A percentile compares a stretch with the other conserved stretches of the same genome.
phyloP scores from a whole-genome alignment of 2,888 invertebrate genomes.

The Cheilosia grossa region DNA sequence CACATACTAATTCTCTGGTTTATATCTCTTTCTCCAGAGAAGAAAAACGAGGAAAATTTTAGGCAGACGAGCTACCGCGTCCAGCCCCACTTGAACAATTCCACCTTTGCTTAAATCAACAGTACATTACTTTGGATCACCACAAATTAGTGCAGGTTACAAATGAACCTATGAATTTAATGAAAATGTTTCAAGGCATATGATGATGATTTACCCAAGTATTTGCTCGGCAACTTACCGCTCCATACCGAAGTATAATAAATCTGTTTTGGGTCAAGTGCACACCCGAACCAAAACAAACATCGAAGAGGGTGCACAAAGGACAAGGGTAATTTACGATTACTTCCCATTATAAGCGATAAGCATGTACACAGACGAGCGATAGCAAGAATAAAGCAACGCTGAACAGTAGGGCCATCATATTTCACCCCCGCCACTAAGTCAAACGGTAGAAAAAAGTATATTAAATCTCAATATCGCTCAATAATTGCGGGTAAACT shows the following conservation, averaged over 20 bases:
- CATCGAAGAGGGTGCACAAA: conserved; percentile 42
- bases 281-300: conserved; percentile 53
- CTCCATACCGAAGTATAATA: conserved; percentile 18
- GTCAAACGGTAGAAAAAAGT: background rate
- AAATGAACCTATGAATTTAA: background rate
- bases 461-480: conserved; percentile 53
- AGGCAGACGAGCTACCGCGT: too few species aligned
- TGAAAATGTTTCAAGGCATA: conserved; percentile 5
- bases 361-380: conserved; percentile 50
- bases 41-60: too few species aligned
- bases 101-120: too few species aligned
- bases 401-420: conserved; percentile 9
- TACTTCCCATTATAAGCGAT: conserved; percentile 57
- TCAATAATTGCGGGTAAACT: conserved; percentile 39
- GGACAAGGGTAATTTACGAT: conserved; percentile 59
- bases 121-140: background rate
- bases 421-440: conserved; percentile 37
- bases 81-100: too few species aligned
- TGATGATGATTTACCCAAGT: conserved; percentile 15
- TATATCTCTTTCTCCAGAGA: too few species aligned
- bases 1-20: too few species aligned
- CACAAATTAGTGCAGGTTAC: background rate
- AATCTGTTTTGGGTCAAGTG: conserved; percentile 65
- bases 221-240: conserved; percentile 25
- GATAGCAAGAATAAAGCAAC: conserved; percentile 9